Percentiles rank a stretch among this genome's conserved stretches.
Evolutionary conservation across 2,888 invertebrate genomes (phyloP).

Genomic region (Dicycla oo): DNA sequence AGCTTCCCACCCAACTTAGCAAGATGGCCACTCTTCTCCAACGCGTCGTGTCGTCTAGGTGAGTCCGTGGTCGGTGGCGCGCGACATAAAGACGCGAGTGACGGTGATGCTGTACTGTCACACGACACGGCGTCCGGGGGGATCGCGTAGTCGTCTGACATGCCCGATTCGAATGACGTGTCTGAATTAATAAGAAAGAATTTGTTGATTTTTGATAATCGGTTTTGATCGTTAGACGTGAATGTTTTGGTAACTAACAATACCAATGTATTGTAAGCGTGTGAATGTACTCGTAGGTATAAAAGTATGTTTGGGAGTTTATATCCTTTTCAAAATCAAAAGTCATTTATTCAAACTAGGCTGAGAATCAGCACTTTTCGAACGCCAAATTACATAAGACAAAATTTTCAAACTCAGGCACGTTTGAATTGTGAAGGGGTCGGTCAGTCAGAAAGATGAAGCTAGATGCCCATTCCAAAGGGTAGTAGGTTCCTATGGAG

Average conservation of each 20-base stretch:
- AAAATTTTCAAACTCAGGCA: too few relatives aligned
- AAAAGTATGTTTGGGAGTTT: neutral
- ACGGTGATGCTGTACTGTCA: constrained; percentile 94
- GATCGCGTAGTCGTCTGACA: constrained; percentile 99
- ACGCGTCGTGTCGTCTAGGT: constrained; percentile 92
- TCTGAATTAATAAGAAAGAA: constrained; percentile 87
- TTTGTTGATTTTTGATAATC: neutral
- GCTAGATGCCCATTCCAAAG: too few relatives aligned
- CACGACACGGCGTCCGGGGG: constrained; percentile 98
- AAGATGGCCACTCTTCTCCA: constrained; percentile 97
- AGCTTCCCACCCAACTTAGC: constrained; percentile 98
- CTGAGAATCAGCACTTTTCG: too few relatives aligned
- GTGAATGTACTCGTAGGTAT: neutral
- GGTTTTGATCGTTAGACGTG: neutral
- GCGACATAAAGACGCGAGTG: constrained; percentile 90
- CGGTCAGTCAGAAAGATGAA: too few relatives aligned
- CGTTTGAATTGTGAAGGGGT: too few relatives aligned
- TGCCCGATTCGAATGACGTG: constrained; percentile 97
- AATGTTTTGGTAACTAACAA: neutral
- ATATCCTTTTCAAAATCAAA: neutral
- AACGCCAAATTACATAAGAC: too few relatives aligned
- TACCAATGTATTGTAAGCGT: neutral
- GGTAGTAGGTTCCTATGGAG: too few relatives aligned
- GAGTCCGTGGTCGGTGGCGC: constrained; percentile 78
- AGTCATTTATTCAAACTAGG: too few relatives aligned